Percentiles rank a stretch among this genome's conserved stretches.
phyloP scores from a whole-genome alignment of 2,113 vertebrate species.

The Toxotes jaculatrix region DNA sequence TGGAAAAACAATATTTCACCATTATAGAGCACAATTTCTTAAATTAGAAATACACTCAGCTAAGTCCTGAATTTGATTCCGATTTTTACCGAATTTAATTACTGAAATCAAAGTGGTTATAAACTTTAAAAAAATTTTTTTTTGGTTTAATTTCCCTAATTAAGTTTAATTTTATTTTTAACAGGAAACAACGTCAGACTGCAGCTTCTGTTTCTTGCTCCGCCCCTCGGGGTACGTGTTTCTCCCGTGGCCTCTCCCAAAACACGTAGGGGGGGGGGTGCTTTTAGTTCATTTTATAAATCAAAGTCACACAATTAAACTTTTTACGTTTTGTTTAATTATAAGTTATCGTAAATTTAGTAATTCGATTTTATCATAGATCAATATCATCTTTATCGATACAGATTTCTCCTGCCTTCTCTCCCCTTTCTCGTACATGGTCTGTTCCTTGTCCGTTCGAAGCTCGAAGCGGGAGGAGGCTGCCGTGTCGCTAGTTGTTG shows the following conservation, averaged over 20 bases:
- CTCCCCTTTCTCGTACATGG: slow-evolving; percentile 25
- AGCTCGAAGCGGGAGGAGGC: slow-evolving; percentile 76
- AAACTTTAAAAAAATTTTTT: too few relatives aligned
- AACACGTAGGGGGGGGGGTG: rapidly evolving
- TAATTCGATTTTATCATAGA: background rate
- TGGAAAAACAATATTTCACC: too few relatives aligned
- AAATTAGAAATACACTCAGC: too few relatives aligned
- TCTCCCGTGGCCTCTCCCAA: background rate
- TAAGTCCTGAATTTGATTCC: too few relatives aligned
- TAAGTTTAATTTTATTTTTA: background rate
- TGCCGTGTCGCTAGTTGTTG: background rate
- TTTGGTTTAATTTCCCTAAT: background rate
- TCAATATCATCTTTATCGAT: rapidly evolving
- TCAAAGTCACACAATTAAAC: rapidly evolving
- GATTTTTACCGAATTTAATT: too few relatives aligned
- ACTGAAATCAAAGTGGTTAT: too few relatives aligned
- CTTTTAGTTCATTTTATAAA: background rate
- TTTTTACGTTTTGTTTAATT: rapidly evolving
- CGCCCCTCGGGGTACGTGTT: background rate
- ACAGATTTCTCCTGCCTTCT: rapidly evolving
- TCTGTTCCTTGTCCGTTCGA: slow-evolving; percentile 65
- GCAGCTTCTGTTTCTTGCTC: background rate
- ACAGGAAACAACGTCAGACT: background rate
- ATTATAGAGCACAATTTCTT: too few relatives aligned
- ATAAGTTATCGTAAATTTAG: rapidly evolving